phyloP scores from a whole-genome alignment of 2,888 invertebrate species.

The Catocala nupta region DNA sequence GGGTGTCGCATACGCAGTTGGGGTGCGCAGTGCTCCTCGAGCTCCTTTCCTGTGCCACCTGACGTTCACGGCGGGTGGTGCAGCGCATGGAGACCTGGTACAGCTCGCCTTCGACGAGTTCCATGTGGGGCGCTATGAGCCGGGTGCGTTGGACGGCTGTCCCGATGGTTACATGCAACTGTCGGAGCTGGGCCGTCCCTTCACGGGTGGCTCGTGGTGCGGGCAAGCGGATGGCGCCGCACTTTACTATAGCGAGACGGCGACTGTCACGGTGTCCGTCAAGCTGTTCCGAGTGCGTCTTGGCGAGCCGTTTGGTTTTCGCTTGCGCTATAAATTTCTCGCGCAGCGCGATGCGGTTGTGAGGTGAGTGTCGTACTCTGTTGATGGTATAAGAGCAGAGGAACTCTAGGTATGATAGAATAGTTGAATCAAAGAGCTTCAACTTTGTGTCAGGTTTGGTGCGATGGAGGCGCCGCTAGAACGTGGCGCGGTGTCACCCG shows the following conservation, averaged over 20 bases:
- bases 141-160: conserved; percentile 91
- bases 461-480: conserved; percentile 92
- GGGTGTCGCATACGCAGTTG: conserved; percentile 93
- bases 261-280: conserved; percentile 95
- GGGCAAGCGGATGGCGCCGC: conserved; percentile 93
- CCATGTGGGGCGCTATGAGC: conserved; percentile 93
- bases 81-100: conserved; percentile 95
- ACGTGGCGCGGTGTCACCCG: conserved; percentile 94
- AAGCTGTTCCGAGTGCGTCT: conserved; percentile 92
- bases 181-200: conserved; percentile 94
- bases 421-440: no score
- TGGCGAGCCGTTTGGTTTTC: conserved; percentile 93
- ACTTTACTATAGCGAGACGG: conserved; percentile 96
- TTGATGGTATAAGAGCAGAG: no score
- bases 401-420: no score
- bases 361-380: conserved; percentile 72
- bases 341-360: conserved; percentile 93
- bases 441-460: conserved; percentile 87
- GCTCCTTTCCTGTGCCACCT: conserved; percentile 96
- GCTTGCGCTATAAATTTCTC: conserved; percentile 93
- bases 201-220: conserved; percentile 97
- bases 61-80: conserved; percentile 96
- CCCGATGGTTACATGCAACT: conserved; percentile 96
- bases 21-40: conserved; percentile 91
- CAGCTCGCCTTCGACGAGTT: conserved; percentile 96